Base-by-base conservation (phyloP, 2,888 invertebrate species). In the Hipparchia sbordonii region DNA sequence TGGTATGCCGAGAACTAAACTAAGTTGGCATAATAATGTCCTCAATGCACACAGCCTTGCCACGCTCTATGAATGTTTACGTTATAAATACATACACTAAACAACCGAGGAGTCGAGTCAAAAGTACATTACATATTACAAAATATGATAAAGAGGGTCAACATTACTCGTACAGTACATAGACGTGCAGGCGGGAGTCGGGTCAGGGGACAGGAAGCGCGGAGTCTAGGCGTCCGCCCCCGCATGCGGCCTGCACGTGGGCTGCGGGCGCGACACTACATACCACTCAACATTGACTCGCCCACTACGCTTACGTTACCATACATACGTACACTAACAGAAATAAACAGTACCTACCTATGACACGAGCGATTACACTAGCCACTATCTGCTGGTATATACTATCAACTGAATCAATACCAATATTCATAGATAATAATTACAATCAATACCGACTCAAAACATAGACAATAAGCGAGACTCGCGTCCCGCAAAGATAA, bases 31-130 rank as follows among this genome's bases (percentile, higher is more conserved):
- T 93, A 89, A 89, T 86, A 92, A 93, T 93, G 94, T 94, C 94
- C 94, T 94, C 93, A 94, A 94, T 95, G 95, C 95, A 95, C 95
- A 95, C 95, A 95, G 95, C 95, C 95, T 95, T 95, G 95, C 95
- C 95, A 95, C 95, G 95, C 95, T 94, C 94, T 94, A 94, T 92
- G 89, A 93, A 88, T 91, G 87, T 84, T 84, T 87, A 92, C 88
- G 88, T 76, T 72, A 57, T 87, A 89, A 90, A 89, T 88, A 92
- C 91, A 93, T 90, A 92, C 91, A 93, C 93, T 93, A 93, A 92
- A 84, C 82, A 90, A 91, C 92, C 93, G 92, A 91, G 92, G 92
- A 91, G 83, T 89, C 90, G 89, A 88, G 83, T 87, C 85, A 92
- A 90, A 90, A 90, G 84, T 89, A 92, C 89, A 93, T 90, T 89